Evolutionary conservation across 2,797 vertebrate genomes (phyloP).

Genomic region (Tachyglossus aculeatus): DNA sequence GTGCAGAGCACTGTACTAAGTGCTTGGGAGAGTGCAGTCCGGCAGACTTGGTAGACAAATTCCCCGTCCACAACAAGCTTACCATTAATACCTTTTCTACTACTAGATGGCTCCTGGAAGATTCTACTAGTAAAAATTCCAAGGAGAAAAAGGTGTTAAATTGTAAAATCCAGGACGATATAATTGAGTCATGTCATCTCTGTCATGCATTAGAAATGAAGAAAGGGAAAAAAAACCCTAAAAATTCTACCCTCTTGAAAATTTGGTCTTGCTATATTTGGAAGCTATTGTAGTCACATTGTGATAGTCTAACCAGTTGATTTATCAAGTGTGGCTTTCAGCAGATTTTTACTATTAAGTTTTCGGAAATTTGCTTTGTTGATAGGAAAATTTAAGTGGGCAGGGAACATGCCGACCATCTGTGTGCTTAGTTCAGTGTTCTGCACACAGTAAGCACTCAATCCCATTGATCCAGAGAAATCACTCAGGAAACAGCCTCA

Average conservation of each 20-base stretch:
- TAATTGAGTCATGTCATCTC: neutral
- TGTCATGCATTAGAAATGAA: neutral
- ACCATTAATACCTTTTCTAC: no score
- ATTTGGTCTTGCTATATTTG: neutral
- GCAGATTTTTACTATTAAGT: neutral
- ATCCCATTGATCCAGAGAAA: no score
- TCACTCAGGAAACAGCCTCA: conserved; percentile 52
- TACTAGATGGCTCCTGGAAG: no score
- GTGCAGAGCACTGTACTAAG: no score
- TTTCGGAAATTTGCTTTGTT: conserved; percentile 38
- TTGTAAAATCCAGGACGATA: neutral
- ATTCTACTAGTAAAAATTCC: no score
- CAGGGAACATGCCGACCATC: conserved; percentile 22
- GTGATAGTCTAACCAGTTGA: neutral
- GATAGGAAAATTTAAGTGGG: conserved; percentile 32
- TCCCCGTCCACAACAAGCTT: no score
- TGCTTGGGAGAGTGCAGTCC: no score
- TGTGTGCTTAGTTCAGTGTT: conserved; percentile 51
- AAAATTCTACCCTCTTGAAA: neutral
- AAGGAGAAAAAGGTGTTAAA: no score
- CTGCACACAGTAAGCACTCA: no score
- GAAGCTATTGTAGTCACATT: neutral
- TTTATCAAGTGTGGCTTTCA: neutral
- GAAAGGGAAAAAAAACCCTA: neutral
- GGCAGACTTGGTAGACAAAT: no score